phyloP scores from a whole-genome alignment of 2,113 vertebrate species.

The Misgurnus mizolepis region DNA sequence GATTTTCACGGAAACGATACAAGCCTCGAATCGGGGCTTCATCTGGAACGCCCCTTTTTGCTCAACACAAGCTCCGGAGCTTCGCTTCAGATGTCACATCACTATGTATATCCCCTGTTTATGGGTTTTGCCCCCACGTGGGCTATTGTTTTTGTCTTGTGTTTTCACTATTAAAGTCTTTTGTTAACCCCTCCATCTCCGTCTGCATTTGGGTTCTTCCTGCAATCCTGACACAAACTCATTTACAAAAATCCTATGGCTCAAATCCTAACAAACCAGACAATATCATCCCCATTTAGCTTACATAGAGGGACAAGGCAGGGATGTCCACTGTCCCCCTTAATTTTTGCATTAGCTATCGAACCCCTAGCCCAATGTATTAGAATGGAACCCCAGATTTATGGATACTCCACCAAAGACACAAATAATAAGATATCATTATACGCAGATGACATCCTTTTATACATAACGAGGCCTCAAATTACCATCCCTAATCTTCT shows the following conservation, averaged over 20 bases:
- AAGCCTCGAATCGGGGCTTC: too few species aligned
- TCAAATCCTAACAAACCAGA: not conserved
- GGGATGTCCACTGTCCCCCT: not conserved
- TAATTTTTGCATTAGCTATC: not conserved
- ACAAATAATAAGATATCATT: not conserved
- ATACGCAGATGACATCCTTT: not conserved
- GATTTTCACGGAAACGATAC: too few species aligned
- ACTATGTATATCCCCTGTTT: too few species aligned
- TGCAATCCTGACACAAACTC: not conserved
- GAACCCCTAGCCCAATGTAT: not conserved
- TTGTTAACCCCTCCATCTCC: too few species aligned
- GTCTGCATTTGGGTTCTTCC: too few species aligned
- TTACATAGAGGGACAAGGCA: slow-evolving; percentile 8
- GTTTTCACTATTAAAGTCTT: too few species aligned
- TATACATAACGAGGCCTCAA: not conserved
- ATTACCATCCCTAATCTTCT: slow-evolving; percentile 6
- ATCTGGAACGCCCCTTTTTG: too few species aligned
- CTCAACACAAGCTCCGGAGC: too few species aligned
- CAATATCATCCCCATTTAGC: not conserved
- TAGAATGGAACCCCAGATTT: not conserved
- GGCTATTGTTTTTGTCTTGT: too few species aligned
- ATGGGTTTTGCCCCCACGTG: too few species aligned
- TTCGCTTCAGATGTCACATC: too few species aligned
- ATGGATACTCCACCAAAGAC: not conserved
- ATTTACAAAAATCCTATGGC: not conserved